Conservation (phyloP, 2,113 vertebrate genomes). For the Anoura caudifer region DNA sequence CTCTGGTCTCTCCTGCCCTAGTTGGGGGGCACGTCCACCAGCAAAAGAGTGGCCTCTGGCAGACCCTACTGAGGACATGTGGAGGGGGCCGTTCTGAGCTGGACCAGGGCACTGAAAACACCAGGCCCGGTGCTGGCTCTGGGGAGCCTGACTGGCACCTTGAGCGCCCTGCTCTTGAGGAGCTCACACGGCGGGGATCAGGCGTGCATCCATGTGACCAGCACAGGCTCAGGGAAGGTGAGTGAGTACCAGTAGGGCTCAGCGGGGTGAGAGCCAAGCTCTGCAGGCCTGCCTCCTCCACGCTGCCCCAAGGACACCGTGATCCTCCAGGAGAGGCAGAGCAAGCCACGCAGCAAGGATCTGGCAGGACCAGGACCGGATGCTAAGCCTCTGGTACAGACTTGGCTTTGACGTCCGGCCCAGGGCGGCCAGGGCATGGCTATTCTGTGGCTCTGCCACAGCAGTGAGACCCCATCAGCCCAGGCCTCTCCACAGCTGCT, state of each 20-base stretch:
- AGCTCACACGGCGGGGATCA: neutral
- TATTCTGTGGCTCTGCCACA: neutral
- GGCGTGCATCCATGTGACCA: neutral
- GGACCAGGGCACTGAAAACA: neutral
- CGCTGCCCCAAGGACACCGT: fast-evolving
- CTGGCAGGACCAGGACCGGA: neutral
- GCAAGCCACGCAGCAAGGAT: fast-evolving
- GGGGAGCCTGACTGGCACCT: neutral
- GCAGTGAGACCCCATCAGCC: neutral
- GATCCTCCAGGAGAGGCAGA: neutral
- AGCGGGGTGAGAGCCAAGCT: neutral
- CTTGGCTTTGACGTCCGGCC: neutral
- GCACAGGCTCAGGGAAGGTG: neutral
- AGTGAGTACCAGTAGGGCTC: neutral
- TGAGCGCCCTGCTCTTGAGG: neutral
- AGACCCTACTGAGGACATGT: neutral
- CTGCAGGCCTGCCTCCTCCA: neutral
- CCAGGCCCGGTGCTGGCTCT: neutral
- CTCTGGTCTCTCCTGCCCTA: neutral
- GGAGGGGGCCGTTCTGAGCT: neutral
- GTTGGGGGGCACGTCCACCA: too few species aligned
- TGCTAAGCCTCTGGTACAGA: neutral
- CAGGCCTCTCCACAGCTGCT: neutral
- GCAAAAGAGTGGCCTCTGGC: neutral
- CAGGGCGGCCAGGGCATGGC: fast-evolving